Percentiles rank a stretch among this genome's conserved stretches.
Evolutionary conservation across 2,113 vertebrate species (phyloP).

Genomic region (Chaenogobius annularis): DNA sequence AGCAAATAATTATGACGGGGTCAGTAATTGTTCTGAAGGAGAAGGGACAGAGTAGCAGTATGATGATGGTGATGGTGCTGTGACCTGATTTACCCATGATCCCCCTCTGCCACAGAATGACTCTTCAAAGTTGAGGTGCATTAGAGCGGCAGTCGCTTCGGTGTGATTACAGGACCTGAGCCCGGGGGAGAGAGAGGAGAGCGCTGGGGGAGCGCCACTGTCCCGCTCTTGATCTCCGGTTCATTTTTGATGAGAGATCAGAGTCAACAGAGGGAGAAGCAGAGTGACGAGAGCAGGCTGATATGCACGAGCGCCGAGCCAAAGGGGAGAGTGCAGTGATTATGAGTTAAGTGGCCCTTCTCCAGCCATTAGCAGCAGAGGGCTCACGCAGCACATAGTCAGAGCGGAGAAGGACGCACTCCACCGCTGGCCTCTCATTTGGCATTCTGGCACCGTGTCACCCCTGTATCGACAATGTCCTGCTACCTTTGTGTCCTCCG

Average conservation of each 20-base stretch:
- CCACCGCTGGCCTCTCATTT: slow-evolving; percentile 72
- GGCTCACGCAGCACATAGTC: slow-evolving; percentile 68
- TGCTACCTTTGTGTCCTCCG: slow-evolving; percentile 54
- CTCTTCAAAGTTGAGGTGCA: slow-evolving; percentile 66
- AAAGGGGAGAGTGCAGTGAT: slow-evolving; percentile 68
- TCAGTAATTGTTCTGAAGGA: slow-evolving; percentile 29
- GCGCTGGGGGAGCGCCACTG: slow-evolving; percentile 56
- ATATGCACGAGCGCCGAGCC: slow-evolving; percentile 40
- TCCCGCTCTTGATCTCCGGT: slow-evolving; percentile 67
- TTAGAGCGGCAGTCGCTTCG: slow-evolving; percentile 63
- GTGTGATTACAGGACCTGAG: slow-evolving; percentile 65
- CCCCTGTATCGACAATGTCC: slow-evolving; percentile 61
- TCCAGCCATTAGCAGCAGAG: slow-evolving; percentile 70
- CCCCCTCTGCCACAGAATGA: slow-evolving; percentile 54
- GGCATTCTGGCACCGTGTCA: slow-evolving; percentile 45
- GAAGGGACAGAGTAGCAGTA: slow-evolving; percentile 47
- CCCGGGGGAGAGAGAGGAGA: slow-evolving; percentile 31
- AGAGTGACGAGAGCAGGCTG: slow-evolving; percentile 16
- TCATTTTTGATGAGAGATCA: slow-evolving; percentile 76
- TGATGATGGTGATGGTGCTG: slow-evolving; percentile 27
- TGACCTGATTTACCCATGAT: slow-evolving; percentile 68
- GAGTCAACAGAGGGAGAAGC: slow-evolving; percentile 59
- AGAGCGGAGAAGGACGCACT: slow-evolving; percentile 67
- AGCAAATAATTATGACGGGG: slow-evolving; percentile 59
- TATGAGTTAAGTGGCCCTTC: slow-evolving; percentile 76